phyloP scores from a whole-genome alignment of 2,113 vertebrate genomes.

The Apistogramma diplotaenia region DNA sequence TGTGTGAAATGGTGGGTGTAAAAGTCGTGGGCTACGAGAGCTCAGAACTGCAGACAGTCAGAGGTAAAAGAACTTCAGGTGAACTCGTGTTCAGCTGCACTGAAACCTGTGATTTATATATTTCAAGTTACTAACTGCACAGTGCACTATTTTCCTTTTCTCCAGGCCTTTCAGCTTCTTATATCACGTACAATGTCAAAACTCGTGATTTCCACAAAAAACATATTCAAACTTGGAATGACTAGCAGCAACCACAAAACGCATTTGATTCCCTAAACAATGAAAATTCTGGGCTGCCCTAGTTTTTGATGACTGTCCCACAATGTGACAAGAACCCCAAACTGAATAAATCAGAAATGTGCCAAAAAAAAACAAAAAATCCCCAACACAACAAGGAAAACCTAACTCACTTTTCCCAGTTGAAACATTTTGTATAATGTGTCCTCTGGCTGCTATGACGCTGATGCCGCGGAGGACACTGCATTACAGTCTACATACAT shows the following conservation, averaged over 20 bases:
- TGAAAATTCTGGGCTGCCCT: background rate
- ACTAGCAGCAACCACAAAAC: background rate
- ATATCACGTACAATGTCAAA: background rate
- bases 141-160: background rate
- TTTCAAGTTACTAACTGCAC: background rate
- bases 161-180: background rate
- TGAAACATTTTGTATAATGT: background rate
- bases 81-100: constrained; percentile 4
- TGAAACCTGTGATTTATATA: background rate
- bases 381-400: background rate
- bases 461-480: too few species aligned
- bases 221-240: background rate
- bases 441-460: background rate
- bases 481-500: background rate
- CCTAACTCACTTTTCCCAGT: background rate
- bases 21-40: background rate
- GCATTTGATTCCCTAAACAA: background rate
- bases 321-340: background rate
- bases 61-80: constrained; percentile 13
- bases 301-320: background rate
- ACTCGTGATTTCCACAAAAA: background rate
- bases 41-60: background rate
- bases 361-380: background rate
- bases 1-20: background rate
- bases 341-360: background rate